phyloP scores from a whole-genome alignment of 2,888 invertebrate species.

The Nycteola revayana region DNA sequence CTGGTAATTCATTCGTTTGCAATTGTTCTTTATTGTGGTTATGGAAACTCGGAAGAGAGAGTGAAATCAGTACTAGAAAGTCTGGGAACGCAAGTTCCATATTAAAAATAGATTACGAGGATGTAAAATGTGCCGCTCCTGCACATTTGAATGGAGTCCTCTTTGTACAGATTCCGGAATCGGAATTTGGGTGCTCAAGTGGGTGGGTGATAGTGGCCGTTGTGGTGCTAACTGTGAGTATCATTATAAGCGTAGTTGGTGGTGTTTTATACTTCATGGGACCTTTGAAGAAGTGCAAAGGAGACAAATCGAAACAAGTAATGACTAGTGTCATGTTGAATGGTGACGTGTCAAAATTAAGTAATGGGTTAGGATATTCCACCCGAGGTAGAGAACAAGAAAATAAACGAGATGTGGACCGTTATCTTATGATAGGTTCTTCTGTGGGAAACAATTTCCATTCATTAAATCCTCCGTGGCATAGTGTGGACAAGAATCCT shows the following conservation, averaged over 20 bases:
- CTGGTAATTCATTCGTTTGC: slow-evolving; percentile 92
- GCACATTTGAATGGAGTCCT: slow-evolving; percentile 76
- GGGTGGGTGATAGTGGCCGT: slow-evolving; percentile 83
- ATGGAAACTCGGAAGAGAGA: slow-evolving; percentile 85
- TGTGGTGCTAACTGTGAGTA: slow-evolving; percentile 77
- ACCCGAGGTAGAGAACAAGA: slow-evolving; percentile 73
- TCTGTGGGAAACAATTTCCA: slow-evolving; percentile 78
- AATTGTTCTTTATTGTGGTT: slow-evolving; percentile 94
- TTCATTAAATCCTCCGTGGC: slow-evolving; percentile 77
- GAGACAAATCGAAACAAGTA: slow-evolving; percentile 77
- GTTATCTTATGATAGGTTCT: slow-evolving; percentile 78
- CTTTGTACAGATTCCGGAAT: slow-evolving; percentile 82
- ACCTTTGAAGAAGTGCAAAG: slow-evolving; percentile 77
- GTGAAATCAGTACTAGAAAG: slow-evolving; percentile 61
- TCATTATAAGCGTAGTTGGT: slow-evolving; percentile 77
- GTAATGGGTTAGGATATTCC: slow-evolving; percentile 75
- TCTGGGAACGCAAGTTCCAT: slow-evolving; percentile 60
- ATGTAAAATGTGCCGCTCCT: slow-evolving; percentile 82
- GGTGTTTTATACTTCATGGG: slow-evolving; percentile 77
- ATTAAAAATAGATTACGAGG: slow-evolving; percentile 80
- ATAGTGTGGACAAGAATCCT: slow-evolving; percentile 75
- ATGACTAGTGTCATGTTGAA: slow-evolving; percentile 79
- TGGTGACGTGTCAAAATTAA: slow-evolving; percentile 75
- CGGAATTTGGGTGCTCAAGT: slow-evolving; percentile 83
- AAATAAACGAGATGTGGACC: slow-evolving; percentile 73